Evolutionary conservation across 1,140 invertebrate genomes (phyloP).

Genomic region (Zaprionus camerounensis): DNA sequence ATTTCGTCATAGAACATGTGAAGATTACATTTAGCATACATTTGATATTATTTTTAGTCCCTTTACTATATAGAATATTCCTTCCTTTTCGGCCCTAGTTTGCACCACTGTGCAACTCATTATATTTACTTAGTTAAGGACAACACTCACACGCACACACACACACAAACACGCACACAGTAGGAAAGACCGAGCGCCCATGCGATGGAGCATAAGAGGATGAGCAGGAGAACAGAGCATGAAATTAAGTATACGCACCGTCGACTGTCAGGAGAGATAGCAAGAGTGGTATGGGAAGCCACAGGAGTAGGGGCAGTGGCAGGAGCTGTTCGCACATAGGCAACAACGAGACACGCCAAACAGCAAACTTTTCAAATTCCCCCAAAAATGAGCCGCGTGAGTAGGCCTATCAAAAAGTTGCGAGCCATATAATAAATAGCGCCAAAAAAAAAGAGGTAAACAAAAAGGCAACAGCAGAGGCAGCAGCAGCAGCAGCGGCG

Average conservation of each 20-base stretch:
- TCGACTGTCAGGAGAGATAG: background rate
- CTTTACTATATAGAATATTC: background rate
- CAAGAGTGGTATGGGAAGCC: background rate
- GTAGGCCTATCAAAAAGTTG: constrained; percentile 82
- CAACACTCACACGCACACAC: constrained; percentile 28
- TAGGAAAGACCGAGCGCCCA: constrained; percentile 29
- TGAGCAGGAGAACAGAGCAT: constrained; percentile 48
- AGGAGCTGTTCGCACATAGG: background rate
- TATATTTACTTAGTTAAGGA: constrained; percentile 79
- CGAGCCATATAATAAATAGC: constrained; percentile 74
- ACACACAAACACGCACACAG: constrained; percentile 20
- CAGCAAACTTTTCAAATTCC: constrained; percentile 75
- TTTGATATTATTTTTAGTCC: background rate
- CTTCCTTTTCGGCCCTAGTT: background rate
- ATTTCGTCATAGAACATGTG: too few relatives aligned
- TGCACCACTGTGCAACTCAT: constrained; percentile 64
- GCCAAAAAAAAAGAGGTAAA: constrained; percentile 46
- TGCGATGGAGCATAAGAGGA: constrained; percentile 7
- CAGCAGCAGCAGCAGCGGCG: background rate
- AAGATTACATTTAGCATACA: too few relatives aligned
- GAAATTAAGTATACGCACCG: constrained; percentile 74
- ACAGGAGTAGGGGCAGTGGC: background rate
- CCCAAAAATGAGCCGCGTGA: constrained; percentile 69
- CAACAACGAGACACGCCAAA: constrained; percentile 1
- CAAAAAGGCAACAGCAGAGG: constrained; percentile 20